Base-by-base conservation (phyloP, 2,797 vertebrate species). In the Cuniculus paca region DNA sequence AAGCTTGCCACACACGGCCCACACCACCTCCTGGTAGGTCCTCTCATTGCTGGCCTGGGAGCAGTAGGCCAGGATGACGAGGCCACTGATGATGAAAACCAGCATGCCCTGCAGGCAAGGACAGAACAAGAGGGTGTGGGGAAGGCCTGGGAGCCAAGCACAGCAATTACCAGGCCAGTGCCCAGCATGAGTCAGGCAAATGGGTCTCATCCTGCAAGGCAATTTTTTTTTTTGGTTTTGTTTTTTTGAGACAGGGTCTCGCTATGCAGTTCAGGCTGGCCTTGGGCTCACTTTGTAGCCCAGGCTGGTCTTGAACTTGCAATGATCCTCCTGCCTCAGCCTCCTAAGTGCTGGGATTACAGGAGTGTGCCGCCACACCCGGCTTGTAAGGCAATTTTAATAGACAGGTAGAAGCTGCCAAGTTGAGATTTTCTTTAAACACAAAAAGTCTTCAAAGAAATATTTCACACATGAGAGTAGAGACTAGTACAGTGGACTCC, bases 1-100 rank as follows among this genome's bases (percentile, higher is more conserved):
- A 81, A 99, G 98, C 95, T 99, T 99, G 84, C 99, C 99, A 0
- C 99, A 99, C 20, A 99, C 99, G 0, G 99, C 99, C 98, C 99
- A 99, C 31, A 99, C 99, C 28, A 99, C 99, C 96, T 99, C 99
- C 98, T 99, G 99, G 98, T 99, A 99, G 20, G 99, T 99, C 95
- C 98, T 98, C 98, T 99, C 99, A 0, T 99, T 99, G 98, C 99
- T 99, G 98, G 99, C 99, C 98, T 99, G 99, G 0, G 99, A 99
- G 98, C 99, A 99, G 98, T 99, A 99, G 0, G 99, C 99, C 95
- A 99, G 99, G 97, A 99, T 99, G 96, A 99, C 99, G 70, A 99
- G 98, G 22, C 99, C 99, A 10, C 98, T 99, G 2, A 99, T 99
- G 95, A 99, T 99, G 98, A 99, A 99, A 95, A 99, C 98, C 98